Conservation (phyloP, 2,113 vertebrate species). For the Stegastes partitus region DNA sequence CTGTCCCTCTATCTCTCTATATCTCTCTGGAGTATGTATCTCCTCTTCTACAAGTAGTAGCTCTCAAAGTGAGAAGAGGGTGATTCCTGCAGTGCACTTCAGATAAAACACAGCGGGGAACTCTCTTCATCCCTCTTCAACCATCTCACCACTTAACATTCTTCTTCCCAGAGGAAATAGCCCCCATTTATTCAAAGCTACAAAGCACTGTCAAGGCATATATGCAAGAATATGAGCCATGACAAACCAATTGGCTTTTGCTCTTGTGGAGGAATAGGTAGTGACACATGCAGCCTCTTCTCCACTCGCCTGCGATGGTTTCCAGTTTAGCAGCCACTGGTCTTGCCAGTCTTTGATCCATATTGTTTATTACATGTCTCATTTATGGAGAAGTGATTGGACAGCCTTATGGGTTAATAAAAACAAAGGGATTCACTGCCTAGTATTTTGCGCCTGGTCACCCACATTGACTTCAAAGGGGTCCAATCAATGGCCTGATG, state of each 20-base stretch:
- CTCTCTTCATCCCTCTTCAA: slow-evolving; percentile 65
- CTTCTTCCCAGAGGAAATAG: slow-evolving; percentile 65
- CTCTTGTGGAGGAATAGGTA: slow-evolving; percentile 35
- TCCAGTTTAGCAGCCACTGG: slow-evolving; percentile 1
- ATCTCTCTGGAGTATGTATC: slow-evolving; percentile 18
- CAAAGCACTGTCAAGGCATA: slow-evolving; percentile 39
- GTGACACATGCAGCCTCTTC: slow-evolving; percentile 32
- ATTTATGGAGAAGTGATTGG: slow-evolving; percentile 56
- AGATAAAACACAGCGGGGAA: slow-evolving; percentile 74
- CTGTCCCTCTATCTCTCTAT: slow-evolving; percentile 12
- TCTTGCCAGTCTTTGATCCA: slow-evolving; percentile 1
- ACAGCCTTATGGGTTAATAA: slow-evolving; percentile 58
- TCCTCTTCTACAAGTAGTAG: slow-evolving; percentile 33
- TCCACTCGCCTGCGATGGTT: neutral
- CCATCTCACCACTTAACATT: slow-evolving; percentile 66
- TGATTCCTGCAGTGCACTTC: slow-evolving; percentile 64
- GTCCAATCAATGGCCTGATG: slow-evolving; percentile 61
- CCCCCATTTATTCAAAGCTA: slow-evolving; percentile 61
- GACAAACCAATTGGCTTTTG: slow-evolving; percentile 61
- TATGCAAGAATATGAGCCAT: slow-evolving; percentile 54
- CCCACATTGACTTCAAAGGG: slow-evolving; percentile 49
- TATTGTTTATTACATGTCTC: slow-evolving; percentile 35
- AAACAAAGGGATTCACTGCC: slow-evolving; percentile 54
- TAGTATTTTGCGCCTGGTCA: slow-evolving; percentile 54
- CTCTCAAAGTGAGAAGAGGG: slow-evolving; percentile 59